phyloP scores from a whole-genome alignment of 2,113 vertebrate species.

The Polypterus senegalus region DNA sequence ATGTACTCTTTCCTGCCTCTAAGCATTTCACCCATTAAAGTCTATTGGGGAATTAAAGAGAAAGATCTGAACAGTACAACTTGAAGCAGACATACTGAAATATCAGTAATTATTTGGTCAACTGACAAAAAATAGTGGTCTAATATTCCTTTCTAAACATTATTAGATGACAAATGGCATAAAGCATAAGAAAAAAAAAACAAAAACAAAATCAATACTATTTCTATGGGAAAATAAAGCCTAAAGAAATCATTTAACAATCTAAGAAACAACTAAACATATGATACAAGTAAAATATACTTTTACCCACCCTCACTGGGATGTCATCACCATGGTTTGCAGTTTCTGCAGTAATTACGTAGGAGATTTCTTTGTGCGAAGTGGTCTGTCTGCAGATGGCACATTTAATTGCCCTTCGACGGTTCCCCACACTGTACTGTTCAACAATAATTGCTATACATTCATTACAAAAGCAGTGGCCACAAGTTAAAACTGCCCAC shows the following conservation, averaged over 20 bases:
- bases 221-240: not conserved
- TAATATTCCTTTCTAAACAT: no score
- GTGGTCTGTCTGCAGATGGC: conserved; percentile 94
- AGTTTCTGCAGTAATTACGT: conserved; percentile 83
- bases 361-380: conserved; percentile 87
- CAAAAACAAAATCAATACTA: not conserved
- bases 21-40: no score
- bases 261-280: not conserved
- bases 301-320: conserved; percentile 67
- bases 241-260: no score
- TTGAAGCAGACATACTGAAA: no score
- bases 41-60: no score
- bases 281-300: not conserved
- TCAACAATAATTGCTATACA: conserved; percentile 88
- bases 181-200: not conserved
- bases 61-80: no score
- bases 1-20: no score
- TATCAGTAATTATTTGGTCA: no score
- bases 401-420: conserved; percentile 80
- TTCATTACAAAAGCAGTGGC: conserved; percentile 95
- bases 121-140: no score
- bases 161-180: no score
- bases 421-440: conserved; percentile 83
- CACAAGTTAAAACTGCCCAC: conserved; percentile 95
- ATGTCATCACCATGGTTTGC: conserved; percentile 76